A percentile compares a stretch with the other conserved stretches of the same genome.
Evolutionary conservation across 1,140 invertebrate genomes (phyloP).

Genomic region (Diachasmimorpha longicaudata): DNA sequence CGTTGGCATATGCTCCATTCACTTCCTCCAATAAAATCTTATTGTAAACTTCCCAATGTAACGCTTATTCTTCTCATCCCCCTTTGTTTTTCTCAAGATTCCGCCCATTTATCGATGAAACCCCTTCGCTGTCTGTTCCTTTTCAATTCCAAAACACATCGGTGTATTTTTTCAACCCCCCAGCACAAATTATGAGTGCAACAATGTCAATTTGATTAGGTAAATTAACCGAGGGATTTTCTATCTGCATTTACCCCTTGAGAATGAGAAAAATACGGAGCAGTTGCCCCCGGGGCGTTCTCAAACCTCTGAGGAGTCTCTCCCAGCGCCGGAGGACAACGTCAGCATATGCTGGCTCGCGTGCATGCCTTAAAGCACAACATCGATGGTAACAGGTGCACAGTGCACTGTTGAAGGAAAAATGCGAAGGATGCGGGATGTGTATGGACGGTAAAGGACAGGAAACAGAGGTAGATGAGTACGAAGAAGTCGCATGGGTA

Average conservation of each 20-base stretch:
- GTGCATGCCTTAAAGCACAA: conserved; percentile 13
- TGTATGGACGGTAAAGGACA: conserved; percentile 1
- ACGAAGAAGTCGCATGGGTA: background rate
- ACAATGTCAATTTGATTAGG: too few species aligned
- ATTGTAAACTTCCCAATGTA: too few species aligned
- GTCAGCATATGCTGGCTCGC: conserved; percentile 23
- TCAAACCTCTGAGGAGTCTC: background rate
- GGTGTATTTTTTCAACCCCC: too few species aligned
- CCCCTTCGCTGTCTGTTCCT: too few species aligned
- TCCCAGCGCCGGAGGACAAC: background rate
- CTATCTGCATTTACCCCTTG: background rate
- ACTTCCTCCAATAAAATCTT: too few species aligned
- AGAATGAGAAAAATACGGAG: background rate
- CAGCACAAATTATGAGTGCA: too few species aligned
- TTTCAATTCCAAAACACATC: too few species aligned
- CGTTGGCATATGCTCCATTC: conserved; percentile 23
- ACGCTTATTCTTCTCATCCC: too few species aligned
- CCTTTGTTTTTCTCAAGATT: too few species aligned
- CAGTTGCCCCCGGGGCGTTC: background rate
- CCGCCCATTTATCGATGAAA: too few species aligned
- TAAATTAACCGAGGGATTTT: too few species aligned
- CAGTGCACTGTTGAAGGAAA: background rate
- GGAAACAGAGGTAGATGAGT: conserved; percentile 3
- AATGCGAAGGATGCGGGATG: conserved; percentile 15
- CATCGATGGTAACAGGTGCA: conserved; percentile 19